Base-by-base conservation (phyloP, 2,113 vertebrate genomes). In the Atlantisia rogersi region DNA sequence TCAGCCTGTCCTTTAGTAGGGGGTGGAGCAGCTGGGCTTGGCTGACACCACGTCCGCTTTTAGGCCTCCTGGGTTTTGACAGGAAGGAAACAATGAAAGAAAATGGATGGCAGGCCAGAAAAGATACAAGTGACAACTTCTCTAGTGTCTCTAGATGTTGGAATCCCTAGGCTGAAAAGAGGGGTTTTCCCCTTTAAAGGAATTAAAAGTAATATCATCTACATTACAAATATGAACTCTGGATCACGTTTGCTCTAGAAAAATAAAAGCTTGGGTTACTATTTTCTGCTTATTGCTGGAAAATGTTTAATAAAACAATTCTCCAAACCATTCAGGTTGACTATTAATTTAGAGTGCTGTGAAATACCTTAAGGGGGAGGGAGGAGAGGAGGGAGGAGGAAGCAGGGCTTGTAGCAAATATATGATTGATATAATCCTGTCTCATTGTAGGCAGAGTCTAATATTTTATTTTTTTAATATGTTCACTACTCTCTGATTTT, bases 21-120 rank as follows among this genome's bases (percentile, higher is more conserved):
- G 69, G 26, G 50, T 86, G 58, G 80, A 95, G 95, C 97, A 97
- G 93, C 95, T 97, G 96, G 95, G 39, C 75, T 88, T 70, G 3
- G 40, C 79, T 35, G 56, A 37, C 95, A 46, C 32, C n/a, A 83
- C 25, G 53, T 90, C 79, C 79, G 86, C 91, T 92, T 96, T 73
- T 90, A 25, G 88, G 80, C 73, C 92, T 93, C 69, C 74, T 76
- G 92, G 75, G 75, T 94, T 94, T 82, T 22, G 95, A 93, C 94
- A 93, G 96, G 97, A 92, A 96, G 86, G 90, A 96, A 90, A 79
- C 88, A 94, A 94, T 95, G 95, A 79, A 58, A 84, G n/a, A 82
- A 53, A 87, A 46, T 44, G 56, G 87, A 79, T 3, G 40, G 86
- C 80, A 73, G 88, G 75, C 68, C 13, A 55, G 93, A 95, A 84